Conservation (phyloP, 2,113 vertebrate species). For the Myodes glareolus region DNA sequence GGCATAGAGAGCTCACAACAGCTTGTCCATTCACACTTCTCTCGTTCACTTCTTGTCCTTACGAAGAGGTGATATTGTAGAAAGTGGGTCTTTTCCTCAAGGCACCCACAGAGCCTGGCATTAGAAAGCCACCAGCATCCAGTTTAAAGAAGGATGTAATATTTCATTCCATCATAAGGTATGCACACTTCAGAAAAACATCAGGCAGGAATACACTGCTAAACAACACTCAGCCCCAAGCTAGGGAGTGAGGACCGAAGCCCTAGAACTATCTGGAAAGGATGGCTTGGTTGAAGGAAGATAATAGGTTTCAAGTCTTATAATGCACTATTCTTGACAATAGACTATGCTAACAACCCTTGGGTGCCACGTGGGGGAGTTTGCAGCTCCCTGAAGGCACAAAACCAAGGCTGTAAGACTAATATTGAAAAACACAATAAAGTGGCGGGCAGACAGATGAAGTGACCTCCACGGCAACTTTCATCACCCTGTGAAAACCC, state of each 20-base stretch:
- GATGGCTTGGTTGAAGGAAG: slow-evolving; percentile 30
- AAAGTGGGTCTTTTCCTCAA: background rate
- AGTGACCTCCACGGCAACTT: background rate
- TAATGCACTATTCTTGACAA: background rate
- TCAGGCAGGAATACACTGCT: background rate
- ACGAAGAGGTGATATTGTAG: background rate
- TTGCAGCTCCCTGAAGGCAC: background rate
- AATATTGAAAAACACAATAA: slow-evolving; percentile 18
- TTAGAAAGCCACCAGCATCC: background rate
- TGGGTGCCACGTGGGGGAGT: background rate
- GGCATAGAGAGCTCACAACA: background rate
- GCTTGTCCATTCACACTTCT: background rate
- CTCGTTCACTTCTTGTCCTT: background rate
- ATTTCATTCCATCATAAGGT: background rate
- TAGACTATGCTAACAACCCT: background rate
- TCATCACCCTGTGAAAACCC: background rate
- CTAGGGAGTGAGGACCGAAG: background rate
- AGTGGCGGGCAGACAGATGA: background rate
- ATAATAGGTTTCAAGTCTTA: background rate
- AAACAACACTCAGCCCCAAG: background rate
- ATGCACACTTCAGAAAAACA: background rate
- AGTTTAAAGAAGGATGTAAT: background rate
- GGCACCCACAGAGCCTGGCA: background rate
- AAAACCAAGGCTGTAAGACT: background rate
- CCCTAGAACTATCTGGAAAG: background rate